Evolutionary conservation across 2,113 vertebrate genomes (phyloP).

Genomic region (Sapajus apella): DNA sequence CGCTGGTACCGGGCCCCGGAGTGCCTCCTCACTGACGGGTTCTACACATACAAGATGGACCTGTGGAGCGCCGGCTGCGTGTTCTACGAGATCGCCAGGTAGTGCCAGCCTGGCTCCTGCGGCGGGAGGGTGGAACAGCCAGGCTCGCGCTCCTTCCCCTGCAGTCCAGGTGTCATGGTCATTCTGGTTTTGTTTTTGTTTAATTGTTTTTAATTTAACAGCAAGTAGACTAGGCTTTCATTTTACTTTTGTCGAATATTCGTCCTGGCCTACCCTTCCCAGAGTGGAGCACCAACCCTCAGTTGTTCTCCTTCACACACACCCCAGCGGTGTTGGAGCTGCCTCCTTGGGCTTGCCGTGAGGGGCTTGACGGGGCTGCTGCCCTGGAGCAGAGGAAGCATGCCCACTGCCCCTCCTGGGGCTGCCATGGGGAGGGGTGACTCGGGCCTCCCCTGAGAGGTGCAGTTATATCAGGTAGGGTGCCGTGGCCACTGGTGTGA

Average conservation of each 20-base stretch:
- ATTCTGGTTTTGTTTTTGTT: background rate
- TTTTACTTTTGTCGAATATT: background rate
- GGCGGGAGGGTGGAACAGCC: accelerated
- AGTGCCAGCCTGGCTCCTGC: background rate
- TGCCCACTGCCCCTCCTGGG: background rate
- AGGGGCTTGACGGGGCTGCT: accelerated
- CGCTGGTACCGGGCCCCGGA: conserved; percentile 92
- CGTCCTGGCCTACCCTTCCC: background rate
- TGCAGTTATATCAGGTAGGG: accelerated
- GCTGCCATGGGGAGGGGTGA: accelerated
- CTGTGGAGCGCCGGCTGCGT: conserved; percentile 92
- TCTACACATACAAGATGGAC: conserved; percentile 89
- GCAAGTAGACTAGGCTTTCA: background rate
- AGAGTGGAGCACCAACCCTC: accelerated
- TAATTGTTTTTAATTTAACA: background rate
- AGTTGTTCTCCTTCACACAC: accelerated
- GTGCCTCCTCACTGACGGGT: conserved; percentile 91
- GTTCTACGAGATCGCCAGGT: conserved; percentile 93
- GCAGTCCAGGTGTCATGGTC: accelerated
- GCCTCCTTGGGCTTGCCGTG: accelerated
- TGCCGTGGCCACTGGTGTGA: background rate
- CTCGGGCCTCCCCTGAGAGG: background rate
- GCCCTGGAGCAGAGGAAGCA: background rate
- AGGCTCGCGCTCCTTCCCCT: background rate
- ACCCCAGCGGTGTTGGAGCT: accelerated